Evolutionary conservation across 2,888 invertebrate genomes (phyloP).

Genomic region (Pegoplata infirma): DNA sequence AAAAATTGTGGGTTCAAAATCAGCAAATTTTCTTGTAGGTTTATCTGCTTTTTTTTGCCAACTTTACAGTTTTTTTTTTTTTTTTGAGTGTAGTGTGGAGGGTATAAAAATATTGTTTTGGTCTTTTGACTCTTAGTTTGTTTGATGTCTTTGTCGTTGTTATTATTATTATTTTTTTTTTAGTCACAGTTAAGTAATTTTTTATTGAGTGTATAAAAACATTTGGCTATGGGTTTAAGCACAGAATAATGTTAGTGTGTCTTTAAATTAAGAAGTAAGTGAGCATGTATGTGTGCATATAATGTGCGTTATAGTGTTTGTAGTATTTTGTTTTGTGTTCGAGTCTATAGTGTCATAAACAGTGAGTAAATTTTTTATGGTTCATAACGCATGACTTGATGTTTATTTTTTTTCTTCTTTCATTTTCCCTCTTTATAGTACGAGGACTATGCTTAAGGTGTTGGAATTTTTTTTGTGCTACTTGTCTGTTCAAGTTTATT

Average conservation of each 20-base stretch:
- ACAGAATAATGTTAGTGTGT: not conserved
- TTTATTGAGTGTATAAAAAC: conserved; percentile 50
- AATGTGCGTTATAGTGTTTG: not conserved
- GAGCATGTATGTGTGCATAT: not conserved
- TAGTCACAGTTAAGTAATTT: conserved; percentile 55
- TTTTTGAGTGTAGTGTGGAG: no score
- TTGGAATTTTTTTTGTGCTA: conserved; percentile 3
- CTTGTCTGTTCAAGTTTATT: conserved; percentile 8
- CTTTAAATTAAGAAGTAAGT: not conserved
- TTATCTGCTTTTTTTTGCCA: no score
- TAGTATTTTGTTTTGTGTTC: not conserved
- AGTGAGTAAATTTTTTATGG: conserved; percentile 57
- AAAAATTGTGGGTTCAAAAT: no score
- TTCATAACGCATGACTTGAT: conserved; percentile 55
- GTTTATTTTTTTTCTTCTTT: not conserved
- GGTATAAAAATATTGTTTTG: conserved; percentile 24
- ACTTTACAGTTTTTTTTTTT: no score
- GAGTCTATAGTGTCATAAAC: conserved; percentile 40
- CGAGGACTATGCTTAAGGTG: no score
- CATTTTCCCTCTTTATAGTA: not conserved
- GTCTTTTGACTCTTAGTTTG: conserved; percentile 16
- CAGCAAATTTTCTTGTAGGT: no score
- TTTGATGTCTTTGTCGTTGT: conserved; percentile 2
- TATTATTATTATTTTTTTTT: conserved; percentile 25
- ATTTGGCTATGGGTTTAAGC: conserved; percentile 15